Evolutionary conservation across 2,797 vertebrate genomes (phyloP).

Genomic region (Taenioides sp.): DNA sequence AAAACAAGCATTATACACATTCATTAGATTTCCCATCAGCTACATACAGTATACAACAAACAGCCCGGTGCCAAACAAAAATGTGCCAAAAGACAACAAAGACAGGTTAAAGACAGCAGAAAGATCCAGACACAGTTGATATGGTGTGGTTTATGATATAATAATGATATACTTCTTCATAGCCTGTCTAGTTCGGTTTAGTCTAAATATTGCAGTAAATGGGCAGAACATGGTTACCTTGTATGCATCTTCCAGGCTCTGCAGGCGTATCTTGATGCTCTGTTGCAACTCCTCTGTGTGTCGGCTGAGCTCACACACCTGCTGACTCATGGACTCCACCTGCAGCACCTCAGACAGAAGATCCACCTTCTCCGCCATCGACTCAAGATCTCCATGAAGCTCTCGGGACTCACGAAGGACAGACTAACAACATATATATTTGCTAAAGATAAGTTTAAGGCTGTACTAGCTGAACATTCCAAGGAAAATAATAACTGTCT

Average conservation of each 20-base stretch:
- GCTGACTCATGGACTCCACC: conserved; percentile 87
- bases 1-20: conserved; percentile 15
- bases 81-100: background rate
- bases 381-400: conserved; percentile 87
- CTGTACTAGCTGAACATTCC: too few relatives aligned
- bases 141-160: background rate
- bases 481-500: too few relatives aligned
- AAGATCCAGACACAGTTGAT: background rate
- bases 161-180: background rate
- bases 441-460: too few relatives aligned
- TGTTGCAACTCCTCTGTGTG: conserved; percentile 89
- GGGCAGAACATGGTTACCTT: conserved; percentile 74
- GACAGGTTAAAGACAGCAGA: too few relatives aligned
- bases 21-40: background rate
- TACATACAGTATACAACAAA: background rate
- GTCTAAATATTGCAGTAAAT: background rate
- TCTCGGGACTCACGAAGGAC: conserved; percentile 91
- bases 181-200: background rate
- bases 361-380: conserved; percentile 88
- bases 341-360: conserved; percentile 85
- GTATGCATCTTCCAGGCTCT: conserved; percentile 91
- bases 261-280: conserved; percentile 79
- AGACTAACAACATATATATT: conserved; percentile 66
- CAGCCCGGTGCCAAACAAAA: background rate
- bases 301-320: conserved; percentile 87